Evolutionary conservation across 2,113 vertebrate genomes (phyloP).

Genomic region (Balaenoptera acutorostrata): DNA sequence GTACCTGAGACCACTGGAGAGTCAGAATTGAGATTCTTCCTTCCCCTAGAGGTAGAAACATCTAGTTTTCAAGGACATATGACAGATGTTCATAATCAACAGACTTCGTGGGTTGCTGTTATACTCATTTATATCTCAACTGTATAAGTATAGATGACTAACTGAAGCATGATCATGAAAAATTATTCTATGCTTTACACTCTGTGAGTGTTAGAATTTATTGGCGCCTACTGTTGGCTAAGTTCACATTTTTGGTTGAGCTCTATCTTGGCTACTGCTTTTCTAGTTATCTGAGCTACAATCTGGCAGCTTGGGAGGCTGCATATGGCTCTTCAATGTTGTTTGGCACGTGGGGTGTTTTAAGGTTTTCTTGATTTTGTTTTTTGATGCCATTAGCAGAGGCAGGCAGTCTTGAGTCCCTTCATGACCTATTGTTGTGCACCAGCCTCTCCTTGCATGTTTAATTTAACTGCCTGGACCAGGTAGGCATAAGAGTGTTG

Average conservation of each 20-base stretch:
- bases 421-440: background rate
- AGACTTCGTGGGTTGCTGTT: background rate
- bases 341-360: constrained; percentile 4
- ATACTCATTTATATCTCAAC: background rate
- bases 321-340: constrained; percentile 16
- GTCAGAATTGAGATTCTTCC: background rate
- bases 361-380: constrained; percentile 4
- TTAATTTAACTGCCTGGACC: background rate
- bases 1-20: background rate
- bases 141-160: background rate
- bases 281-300: background rate
- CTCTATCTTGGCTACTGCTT: constrained; percentile 13
- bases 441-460: background rate
- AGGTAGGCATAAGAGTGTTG: background rate
- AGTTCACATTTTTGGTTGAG: background rate
- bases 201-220: background rate
- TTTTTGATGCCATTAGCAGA: constrained; percentile 16
- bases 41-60: background rate
- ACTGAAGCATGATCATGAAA: background rate
- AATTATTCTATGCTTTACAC: background rate
- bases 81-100: background rate
- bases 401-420: background rate
- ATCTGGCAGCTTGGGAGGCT: background rate
- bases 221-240: background rate
- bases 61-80: background rate